Evolutionary conservation across 2,797 vertebrate species (phyloP), one percentile per base, ranked within the genome.

Genomic region (Bradypus variegatus): DNA sequence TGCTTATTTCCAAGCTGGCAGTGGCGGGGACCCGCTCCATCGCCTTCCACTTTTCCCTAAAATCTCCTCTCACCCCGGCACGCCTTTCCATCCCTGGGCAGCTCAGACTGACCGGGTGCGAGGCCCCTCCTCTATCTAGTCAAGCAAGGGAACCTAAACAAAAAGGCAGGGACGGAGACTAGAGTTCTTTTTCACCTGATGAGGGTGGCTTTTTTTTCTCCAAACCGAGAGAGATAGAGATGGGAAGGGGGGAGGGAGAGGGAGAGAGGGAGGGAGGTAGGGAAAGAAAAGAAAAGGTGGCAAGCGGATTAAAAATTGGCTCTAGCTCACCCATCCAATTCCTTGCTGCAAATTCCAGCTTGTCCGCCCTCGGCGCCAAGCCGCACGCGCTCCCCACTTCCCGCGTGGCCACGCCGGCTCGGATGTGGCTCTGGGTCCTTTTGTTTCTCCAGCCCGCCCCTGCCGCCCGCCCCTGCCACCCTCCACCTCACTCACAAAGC

Each of bases 1-100:
- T 72, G 93, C 89, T 93, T 58, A 83, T 36, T 0, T 50, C 69
- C 1, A 1, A 23, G 86, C 80, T 21, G 15, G 15, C 29, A 1
- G 6, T 6, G 1, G 4, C 3, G 1, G 23, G 0, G 27, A 19
- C 5, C 29, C 8, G 6, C 38, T 50, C 4, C 12, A 31, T 70
- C 27, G 72, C 67, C 29, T 36, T 33, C 45, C 38, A 55, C 41
- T 29, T 60, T 73, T 33, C 3, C 87, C 86, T 60, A 11, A 77
- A 15, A 70, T 27, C 36, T 18, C 70, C 77, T 77, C 81, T 60
- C 67, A 16, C 21, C 21, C 55, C 48, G 6, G 5, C 11, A 78
- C n/a, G 19, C 62, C n/a, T 77, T 81, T 55, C 1, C 0, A 2
- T 21, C 21, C 13, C 48, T 9, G 55, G 0, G 4, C 55, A 6